Conservation (phyloP, 2,888 invertebrate genomes). For the Limenitis camilla region DNA sequence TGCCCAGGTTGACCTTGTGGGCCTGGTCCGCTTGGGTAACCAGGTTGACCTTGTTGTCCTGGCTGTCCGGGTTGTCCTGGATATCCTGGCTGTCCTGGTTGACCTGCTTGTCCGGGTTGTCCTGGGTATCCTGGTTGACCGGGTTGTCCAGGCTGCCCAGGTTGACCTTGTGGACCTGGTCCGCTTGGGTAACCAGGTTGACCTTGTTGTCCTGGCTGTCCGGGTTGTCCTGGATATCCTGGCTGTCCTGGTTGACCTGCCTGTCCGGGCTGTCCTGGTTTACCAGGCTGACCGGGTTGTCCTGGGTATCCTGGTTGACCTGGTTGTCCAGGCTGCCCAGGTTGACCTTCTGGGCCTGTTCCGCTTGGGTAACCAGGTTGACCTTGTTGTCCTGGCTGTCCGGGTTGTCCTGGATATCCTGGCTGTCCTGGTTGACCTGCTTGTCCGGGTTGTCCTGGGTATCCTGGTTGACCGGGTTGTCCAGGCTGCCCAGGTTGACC, state of each 20-base stretch:
- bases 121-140: conserved; percentile 23
- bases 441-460: conserved; percentile 25
- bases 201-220: conserved; percentile 42
- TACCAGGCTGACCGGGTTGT: conserved; percentile 31
- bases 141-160: conserved; percentile 31
- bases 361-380: conserved; percentile 25
- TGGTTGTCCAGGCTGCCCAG: conserved; percentile 28
- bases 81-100: conserved; percentile 27
- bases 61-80: conserved; percentile 25
- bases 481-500: conserved; percentile 36
- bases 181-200: conserved; percentile 29
- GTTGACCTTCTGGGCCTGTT: too few species aligned
- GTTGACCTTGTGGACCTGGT: conserved; percentile 57
- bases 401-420: conserved; percentile 28
- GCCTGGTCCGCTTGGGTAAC: conserved; percentile 28
- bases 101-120: conserved; percentile 28
- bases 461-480: conserved; percentile 56
- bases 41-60: conserved; percentile 26
- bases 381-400: conserved; percentile 32
- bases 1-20: conserved; percentile 21
- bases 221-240: too few species aligned
- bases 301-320: conserved; percentile 29
- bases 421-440: conserved; percentile 29
- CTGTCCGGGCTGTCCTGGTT: conserved; percentile 24
- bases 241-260: conserved; percentile 24